These are phyloP conservation scores for Pygocentrus nattereri DNA, from an alignment of 2,797 vertebrate species.

Conservation along the genomic window DNA sequence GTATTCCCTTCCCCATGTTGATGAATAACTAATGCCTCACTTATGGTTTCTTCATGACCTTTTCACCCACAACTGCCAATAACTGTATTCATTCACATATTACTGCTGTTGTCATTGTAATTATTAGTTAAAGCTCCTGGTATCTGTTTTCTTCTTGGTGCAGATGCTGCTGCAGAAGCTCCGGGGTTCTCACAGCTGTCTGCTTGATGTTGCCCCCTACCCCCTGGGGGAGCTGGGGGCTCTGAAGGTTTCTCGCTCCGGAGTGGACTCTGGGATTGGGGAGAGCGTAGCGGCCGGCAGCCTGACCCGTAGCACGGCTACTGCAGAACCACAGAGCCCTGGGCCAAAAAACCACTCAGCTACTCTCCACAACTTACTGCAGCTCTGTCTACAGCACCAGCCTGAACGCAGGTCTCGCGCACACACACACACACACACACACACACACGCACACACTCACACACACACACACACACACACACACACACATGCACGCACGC, in stretches of 20 bases:
- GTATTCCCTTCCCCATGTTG: too few species aligned
- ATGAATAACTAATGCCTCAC: too few species aligned
- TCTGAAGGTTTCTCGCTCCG: slow-evolving; percentile 92
- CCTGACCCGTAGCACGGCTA: slow-evolving; percentile 83
- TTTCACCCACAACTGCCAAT: too few species aligned
- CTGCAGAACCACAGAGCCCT: slow-evolving; percentile 87
- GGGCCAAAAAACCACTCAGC: slow-evolving; percentile 91
- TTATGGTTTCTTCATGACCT: too few species aligned
- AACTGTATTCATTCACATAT: neutral
- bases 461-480: neutral
- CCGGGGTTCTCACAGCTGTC: slow-evolving; percentile 88
- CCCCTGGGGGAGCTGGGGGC: slow-evolving; percentile 87
- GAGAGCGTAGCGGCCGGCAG: slow-evolving; percentile 88
- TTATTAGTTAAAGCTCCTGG: neutral
- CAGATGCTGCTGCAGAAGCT: slow-evolving; percentile 98
- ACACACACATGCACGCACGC: slow-evolving; percentile 10
- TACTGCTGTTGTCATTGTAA: neutral
- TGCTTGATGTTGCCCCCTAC: slow-evolving; percentile 85
- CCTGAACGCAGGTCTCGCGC: slow-evolving; percentile 88
- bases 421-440: slow-evolving; percentile 2
- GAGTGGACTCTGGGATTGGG: slow-evolving; percentile 94
- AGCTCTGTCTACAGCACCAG: slow-evolving; percentile 94
- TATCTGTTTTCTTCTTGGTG: slow-evolving; percentile 19
- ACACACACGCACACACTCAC: slow-evolving; percentile 14
- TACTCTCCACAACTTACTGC: slow-evolving; percentile 91